These are phyloP conservation scores for Cheilosia soror DNA, from an alignment of 2,888 invertebrate species.

Conservation along the genomic window DNA sequence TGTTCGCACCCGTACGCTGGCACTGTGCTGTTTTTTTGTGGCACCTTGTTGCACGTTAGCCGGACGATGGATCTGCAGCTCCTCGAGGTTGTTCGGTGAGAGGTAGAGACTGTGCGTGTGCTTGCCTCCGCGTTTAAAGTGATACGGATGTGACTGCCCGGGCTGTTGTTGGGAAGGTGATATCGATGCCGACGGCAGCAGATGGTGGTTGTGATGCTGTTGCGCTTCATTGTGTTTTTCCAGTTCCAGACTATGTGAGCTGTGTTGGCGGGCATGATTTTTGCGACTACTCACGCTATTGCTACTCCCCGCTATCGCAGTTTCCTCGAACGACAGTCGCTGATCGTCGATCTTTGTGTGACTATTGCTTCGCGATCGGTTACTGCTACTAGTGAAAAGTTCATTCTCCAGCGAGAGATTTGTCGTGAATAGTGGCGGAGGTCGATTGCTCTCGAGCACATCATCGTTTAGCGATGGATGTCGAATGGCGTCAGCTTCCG, in stretches of 20 bases:
- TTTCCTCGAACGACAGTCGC: conserved; percentile 82
- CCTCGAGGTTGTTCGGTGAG: conserved; percentile 83
- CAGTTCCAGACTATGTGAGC: conserved; percentile 83
- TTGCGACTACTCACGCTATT: conserved; percentile 77
- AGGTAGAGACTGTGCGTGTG: conserved; percentile 83
- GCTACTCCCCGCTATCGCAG: conserved; percentile 74
- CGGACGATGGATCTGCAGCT: conserved; percentile 82
- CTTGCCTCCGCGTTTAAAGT: conserved; percentile 83
- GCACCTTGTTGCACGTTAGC: conserved; percentile 81
- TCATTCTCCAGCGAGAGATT: conserved; percentile 83
- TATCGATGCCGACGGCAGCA: conserved; percentile 78
- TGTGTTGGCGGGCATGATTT: conserved; percentile 82
- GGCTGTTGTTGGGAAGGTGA: conserved; percentile 68
- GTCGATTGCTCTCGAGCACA: conserved; percentile 80
- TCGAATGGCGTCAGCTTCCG: conserved; percentile 81
- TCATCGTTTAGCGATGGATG: conserved; percentile 84
- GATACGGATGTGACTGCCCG: conserved; percentile 77
- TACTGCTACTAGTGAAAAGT: conserved; percentile 80
- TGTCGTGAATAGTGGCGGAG: conserved; percentile 79
- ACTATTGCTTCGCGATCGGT: conserved; percentile 83
- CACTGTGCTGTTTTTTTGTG: conserved; percentile 82
- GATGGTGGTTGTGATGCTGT: conserved; percentile 80
- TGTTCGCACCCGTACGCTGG: conserved; percentile 82
- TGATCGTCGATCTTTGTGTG: conserved; percentile 83
- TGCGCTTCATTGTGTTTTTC: conserved; percentile 79